Base-by-base conservation (phyloP, 2,888 invertebrate genomes). In the Lasius fuliginosus region DNA sequence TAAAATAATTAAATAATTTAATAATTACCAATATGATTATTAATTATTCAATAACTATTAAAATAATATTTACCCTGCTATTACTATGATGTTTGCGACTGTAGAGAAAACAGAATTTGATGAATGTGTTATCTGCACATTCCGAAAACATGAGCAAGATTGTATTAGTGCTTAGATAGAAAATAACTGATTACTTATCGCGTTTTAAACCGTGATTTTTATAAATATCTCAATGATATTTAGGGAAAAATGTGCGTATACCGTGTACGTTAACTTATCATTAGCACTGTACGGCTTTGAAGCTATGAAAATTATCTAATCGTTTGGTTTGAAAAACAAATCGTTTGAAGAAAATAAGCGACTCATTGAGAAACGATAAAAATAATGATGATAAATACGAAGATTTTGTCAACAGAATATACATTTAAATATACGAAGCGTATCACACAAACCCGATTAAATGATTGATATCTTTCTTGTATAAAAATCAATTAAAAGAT, bases 331-430 rank as follows among this genome's bases (percentile, higher is more conserved):
- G 9, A n/a, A 46, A 74, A 62, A 62, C 15, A 74, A 40, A 42
- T 30, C 8, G 5, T 18, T 18, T 18, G 0, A 8, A 62, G 9
- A 12, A 42, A 46, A 46, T 30, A 9, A 23, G 1, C 30, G 9
- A 42, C n/a, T 42, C 0, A 5, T 46, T 2, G 12, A 30, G 12
- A 69, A 30, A 30, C 12, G n/a, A 74, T 27, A 2, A 74, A 30
- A 74, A 42, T 74, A 42, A 73, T 42, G 4, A 46, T n/a, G 30
- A n/a, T 46, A 62, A 42, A 33, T 74, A 74, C 12, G 12, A 33
- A 9, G 1, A n/a, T 0, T 12, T n/a, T n/a, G n/a, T 46, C 15
- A n/a, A 53, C n/a, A n/a, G 0, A 53, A 53, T 53, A 49, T 49
- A 49, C 6, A n/a, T 53, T n/a, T 53, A n/a, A 53, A 53, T 53